Evolutionary conservation across 1,140 invertebrate genomes (phyloP).

Genomic region (Lasioglossum albipes): DNA sequence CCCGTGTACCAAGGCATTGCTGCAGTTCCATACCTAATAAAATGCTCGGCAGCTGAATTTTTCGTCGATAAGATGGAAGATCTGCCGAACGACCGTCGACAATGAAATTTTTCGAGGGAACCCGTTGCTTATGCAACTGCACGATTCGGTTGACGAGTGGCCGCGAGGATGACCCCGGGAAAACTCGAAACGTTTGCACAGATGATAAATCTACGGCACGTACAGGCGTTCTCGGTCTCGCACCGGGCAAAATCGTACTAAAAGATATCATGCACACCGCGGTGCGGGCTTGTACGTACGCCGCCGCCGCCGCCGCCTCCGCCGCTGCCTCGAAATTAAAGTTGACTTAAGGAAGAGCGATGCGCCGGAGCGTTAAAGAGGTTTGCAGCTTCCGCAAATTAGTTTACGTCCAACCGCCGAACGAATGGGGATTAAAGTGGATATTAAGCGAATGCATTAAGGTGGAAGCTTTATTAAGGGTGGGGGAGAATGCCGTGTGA

Average conservation of each 20-base stretch:
- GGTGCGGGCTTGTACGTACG: background rate
- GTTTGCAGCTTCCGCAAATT: slow-evolving; percentile 32
- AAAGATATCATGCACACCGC: slow-evolving; percentile 11
- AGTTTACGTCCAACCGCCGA: slow-evolving; percentile 33
- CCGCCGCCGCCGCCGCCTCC: too few relatives aligned
- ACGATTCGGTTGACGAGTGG: slow-evolving; percentile 9
- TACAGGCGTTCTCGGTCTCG: background rate
- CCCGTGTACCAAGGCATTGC: too few relatives aligned
- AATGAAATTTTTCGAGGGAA: too few relatives aligned
- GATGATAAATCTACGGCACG: slow-evolving; percentile 34
- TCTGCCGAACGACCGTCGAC: too few relatives aligned
- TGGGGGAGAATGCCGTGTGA: background rate
- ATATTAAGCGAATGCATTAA: slow-evolving; percentile 14
- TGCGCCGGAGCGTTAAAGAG: slow-evolving; percentile 28
- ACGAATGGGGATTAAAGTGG: slow-evolving; percentile 31
- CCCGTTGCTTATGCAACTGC: slow-evolving; percentile 11
- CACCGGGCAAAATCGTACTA: slow-evolving; percentile 18
- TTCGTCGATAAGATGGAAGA: too few relatives aligned
- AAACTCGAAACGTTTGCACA: slow-evolving; percentile 14
- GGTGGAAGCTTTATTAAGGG: slow-evolving; percentile 7
- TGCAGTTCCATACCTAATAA: too few relatives aligned
- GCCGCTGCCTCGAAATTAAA: slow-evolving; percentile 28
- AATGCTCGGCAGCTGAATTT: too few relatives aligned
- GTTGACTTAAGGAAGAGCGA: slow-evolving; percentile 47
- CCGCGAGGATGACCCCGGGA: background rate